Evolutionary conservation across 2,797 vertebrate species (phyloP).

Genomic region (Poeciliopsis presidionis): DNA sequence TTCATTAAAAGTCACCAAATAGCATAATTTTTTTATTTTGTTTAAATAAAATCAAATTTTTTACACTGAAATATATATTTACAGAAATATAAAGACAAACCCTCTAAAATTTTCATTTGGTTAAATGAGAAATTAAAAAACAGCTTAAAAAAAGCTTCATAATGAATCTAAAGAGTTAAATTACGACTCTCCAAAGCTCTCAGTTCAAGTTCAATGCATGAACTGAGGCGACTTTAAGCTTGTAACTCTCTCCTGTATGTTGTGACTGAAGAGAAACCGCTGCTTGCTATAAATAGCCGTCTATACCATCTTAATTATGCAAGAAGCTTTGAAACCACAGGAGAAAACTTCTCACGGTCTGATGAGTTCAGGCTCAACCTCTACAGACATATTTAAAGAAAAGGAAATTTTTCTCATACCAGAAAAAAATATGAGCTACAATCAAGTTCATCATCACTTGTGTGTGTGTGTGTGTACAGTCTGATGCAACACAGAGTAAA

Average conservation of each 20-base stretch:
- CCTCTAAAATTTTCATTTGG: not conserved
- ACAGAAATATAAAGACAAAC: not conserved
- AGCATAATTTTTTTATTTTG: no score
- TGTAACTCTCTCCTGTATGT: not conserved
- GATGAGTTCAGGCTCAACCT: slow-evolving; percentile 27
- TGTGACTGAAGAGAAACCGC: slow-evolving; percentile 21
- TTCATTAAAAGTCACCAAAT: not conserved
- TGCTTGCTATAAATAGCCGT: slow-evolving; percentile 32
- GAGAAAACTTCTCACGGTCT: slow-evolving; percentile 13
- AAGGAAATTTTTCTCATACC: not conserved
- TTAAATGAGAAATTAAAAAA: no score
- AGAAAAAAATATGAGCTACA: no score
- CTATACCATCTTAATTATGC: slow-evolving; percentile 49
- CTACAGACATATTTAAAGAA: not conserved
- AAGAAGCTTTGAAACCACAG: slow-evolving; percentile 29
- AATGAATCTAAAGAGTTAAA: not conserved
- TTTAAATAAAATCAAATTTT: not conserved
- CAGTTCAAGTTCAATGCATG: not conserved
- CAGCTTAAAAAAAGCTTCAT: not conserved
- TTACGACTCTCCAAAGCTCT: not conserved
- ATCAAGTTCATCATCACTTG: not conserved
- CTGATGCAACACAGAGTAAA: slow-evolving; percentile 29
- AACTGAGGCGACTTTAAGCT: not conserved
- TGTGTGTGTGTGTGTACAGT: not conserved
- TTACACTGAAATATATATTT: not conserved